Evolutionary conservation across 2,113 vertebrate genomes (phyloP).

Genomic region (Tragelaphus imberbis): DNA sequence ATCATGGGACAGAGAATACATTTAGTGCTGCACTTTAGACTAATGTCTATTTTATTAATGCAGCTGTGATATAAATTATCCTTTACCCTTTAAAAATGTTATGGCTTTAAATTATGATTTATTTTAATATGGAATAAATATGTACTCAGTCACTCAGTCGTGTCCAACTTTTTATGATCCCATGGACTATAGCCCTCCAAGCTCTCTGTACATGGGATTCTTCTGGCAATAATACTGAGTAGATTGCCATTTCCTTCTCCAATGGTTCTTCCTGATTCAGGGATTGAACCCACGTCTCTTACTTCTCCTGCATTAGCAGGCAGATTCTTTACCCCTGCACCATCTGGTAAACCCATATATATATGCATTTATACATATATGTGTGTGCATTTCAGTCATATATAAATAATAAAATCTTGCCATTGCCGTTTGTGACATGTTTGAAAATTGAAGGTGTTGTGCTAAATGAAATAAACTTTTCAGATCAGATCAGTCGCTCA

Average conservation of each 20-base stretch:
- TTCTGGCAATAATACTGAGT: not conserved
- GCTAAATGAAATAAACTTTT: not conserved
- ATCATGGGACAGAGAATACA: slow-evolving; percentile 2
- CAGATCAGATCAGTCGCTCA: too few relatives aligned
- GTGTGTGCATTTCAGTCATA: not conserved
- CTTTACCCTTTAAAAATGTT: slow-evolving; percentile 45
- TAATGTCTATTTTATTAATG: not conserved
- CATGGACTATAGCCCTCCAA: not conserved
- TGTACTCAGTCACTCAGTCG: not conserved
- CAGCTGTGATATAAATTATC: not conserved
- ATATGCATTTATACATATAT: not conserved
- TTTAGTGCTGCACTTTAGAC: slow-evolving; percentile 14
- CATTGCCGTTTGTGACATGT: not conserved
- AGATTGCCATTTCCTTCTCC: not conserved
- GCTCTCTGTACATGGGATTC: not conserved
- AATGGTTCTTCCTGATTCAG: fast-evolving
- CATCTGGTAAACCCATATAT: not conserved
- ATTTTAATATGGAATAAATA: slow-evolving; percentile 71
- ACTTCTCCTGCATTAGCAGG: not conserved
- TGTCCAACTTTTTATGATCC: not conserved
- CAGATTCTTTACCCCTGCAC: not conserved
- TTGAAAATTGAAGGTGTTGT: not conserved
- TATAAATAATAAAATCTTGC: not conserved
- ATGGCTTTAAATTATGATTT: slow-evolving; percentile 44
- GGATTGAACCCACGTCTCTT: not conserved